Conservation (phyloP, 2,888 invertebrate genomes). For the Encarsia formosa region DNA sequence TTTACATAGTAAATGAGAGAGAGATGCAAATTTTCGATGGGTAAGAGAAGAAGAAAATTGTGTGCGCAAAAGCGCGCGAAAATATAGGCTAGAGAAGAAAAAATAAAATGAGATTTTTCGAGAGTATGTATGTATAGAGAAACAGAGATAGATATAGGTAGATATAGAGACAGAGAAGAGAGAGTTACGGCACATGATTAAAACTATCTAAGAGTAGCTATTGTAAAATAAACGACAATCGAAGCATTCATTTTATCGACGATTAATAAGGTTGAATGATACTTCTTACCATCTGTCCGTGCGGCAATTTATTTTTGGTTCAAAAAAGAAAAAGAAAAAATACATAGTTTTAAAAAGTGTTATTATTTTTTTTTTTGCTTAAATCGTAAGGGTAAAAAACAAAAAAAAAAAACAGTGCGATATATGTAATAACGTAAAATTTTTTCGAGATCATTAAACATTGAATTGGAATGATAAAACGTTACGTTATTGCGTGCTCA, state of each 20-base stretch:
- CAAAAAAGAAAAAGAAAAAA: constrained; percentile 37
- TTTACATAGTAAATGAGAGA: no score
- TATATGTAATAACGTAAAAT: no score
- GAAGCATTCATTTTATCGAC: constrained; percentile 45
- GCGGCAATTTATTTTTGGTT: constrained; percentile 40
- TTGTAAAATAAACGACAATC: constrained; percentile 36
- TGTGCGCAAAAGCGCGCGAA: neutral
- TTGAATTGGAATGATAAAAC: no score
- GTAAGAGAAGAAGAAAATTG: neutral
- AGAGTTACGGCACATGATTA: constrained; percentile 42
- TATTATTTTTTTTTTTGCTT: constrained; percentile 2
- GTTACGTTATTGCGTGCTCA: no score
- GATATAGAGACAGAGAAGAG: constrained; percentile 29
- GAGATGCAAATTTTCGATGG: no score
- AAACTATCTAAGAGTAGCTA: constrained; percentile 32
- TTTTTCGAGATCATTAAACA: no score
- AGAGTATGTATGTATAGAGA: constrained; percentile 7
- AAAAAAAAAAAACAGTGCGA: no score
- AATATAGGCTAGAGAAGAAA: neutral
- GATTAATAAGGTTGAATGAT: constrained; percentile 42
- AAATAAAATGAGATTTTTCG: constrained; percentile 2
- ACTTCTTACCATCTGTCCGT: constrained; percentile 52
- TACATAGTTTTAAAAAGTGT: constrained; percentile 25
- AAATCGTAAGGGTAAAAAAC: neutral
- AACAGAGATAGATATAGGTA: constrained; percentile 27